Evolutionary conservation across 2,113 vertebrate genomes (phyloP), one percentile per base, ranked within the genome.

Genomic region (Furnarius figulus): DNA sequence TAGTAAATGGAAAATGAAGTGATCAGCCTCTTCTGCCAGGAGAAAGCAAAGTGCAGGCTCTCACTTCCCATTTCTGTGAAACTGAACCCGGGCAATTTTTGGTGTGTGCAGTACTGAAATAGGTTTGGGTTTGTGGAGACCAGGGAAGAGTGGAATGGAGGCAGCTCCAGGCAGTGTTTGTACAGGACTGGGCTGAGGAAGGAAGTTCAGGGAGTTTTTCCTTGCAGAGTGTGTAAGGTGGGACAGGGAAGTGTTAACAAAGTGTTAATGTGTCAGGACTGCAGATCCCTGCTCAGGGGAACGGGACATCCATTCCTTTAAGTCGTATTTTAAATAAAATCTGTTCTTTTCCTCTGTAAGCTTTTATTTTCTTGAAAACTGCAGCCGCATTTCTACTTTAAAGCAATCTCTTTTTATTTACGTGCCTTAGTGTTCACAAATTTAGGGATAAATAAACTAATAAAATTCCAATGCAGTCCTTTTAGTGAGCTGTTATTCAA

Each of bases 141-240:
- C 3, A 1, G 0, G 2, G 28, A 37, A 31, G 22, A 14, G 1
- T 23, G 12, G 49, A 47, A 25, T 18, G 15, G 52, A 27, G 25
- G 56, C 13, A 63, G 23, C 10, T 79, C 44, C 19, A 12, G 27
- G 63, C 28, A 10, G 11, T 61, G 1, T 56, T 76, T 74, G 61
- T 68, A 27, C 31, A 28, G 24, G 25, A 17, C 7, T 30, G 44
- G 15, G 14, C 33, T 33, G 24, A 5, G 19, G 12, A 39, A 40
- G n/a, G 58, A 61, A 50, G 8, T 44, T 91, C 6, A 0, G 5
- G 30, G 52, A 44, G 28, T 11, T 9, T 87, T 93, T 78, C 22
- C 33, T 62, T 87, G 23, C 18, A 12, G 15, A 15, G 59, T 24
- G 40, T 23, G 33, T 39, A 22, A 22, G 58, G 28, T n/a, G 19